Base-by-base conservation (phyloP, 2,113 vertebrate species). In the Pollachius pollachius region DNA sequence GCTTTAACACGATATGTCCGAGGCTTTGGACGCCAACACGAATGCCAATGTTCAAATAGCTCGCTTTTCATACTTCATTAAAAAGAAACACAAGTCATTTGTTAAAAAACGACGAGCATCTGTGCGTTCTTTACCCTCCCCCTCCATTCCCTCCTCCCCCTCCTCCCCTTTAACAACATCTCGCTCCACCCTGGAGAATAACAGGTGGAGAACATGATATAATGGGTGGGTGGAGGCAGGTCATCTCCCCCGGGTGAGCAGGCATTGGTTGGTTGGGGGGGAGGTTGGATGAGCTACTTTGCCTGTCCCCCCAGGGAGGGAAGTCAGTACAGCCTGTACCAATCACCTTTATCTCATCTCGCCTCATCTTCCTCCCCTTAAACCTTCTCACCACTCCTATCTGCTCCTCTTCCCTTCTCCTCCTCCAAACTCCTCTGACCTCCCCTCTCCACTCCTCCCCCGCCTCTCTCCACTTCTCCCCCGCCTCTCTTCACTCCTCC, bases 311-410 rank as follows among this genome's bases (percentile, higher is more conserved):
- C 74, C 21, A 25, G 83, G 74, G 71, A 83, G 72, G 72, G 81
- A 82, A 80, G 68, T 65, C 70, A 69, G 64, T 74, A 69, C 75
- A 84, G 75, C 74, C 74, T 75, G 76, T 79, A 72, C 76, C 68
- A 78, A 83, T 84, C 71, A 66, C 37, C 13, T 9, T 13, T 48
- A 48, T 48, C 41, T 48, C 41, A 41, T 41, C 37, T 41, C 37
- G 11, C 37, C 37, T 41, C 37, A 13, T 48, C 41, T 9, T 7
- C 41, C 41, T 48, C 41, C 41, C 12, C 41, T 13, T 48, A 9
- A 2, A 48, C 41, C 41, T 48, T 9, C 41, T 48, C 41, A 13
- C 41, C 30, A 34, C 30, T 34, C 30, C 41, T 48, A 48, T 48
- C 41, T 48, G 41, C 41, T 48, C 41, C 54, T 18, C 54, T 57